Evolutionary conservation across 92 coral and sea anemone genomes (phyloP), one percentile per base, ranked within the genome.

Genomic region (Hydrozoanthus gracilis): DNA sequence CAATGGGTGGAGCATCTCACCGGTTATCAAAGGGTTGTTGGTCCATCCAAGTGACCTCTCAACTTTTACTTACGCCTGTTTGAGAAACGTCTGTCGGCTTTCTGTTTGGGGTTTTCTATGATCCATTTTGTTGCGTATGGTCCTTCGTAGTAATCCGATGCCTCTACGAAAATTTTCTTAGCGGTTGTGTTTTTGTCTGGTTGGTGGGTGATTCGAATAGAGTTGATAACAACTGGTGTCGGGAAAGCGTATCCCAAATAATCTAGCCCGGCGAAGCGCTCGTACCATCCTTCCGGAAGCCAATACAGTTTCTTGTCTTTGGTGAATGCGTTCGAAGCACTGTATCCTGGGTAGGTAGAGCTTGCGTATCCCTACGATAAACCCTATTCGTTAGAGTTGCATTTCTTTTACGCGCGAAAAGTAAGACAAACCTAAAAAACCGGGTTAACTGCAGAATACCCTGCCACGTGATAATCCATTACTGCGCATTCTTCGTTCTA

Each of bases 201-300:
- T 49, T 96, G 95, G 44, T 95, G 98, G 15, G 86, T 82, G 64
- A 96, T 75, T 51, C 94, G 89, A 56, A 96, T 79, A 0, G 99
- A 88, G 75, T 92, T 94, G 15, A 96, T 70, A 56, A 92, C 90
- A 0, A 96, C 99, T 47, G 99, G 99, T 6, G 82, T 74, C 3
- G 76, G 79, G 74, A 96, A 96, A 73, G 92, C 88, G 47, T 93
- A 95, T 0, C 95, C 99, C 70, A 96, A 84, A 82, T 94, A 96
- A 75, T 96, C 99, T 58, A 88, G 88, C 10, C 99, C 99, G 47
- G 98, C 90, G 1, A 75, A 82, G 4, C 98, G 91, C 44, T 93
- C 93, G 88, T 92, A 95, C 99, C 99, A 96, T 27, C 99, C 99
- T 44, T 95, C 98, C 0, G 99, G 99, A 17, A 96, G 71, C 99